Evolutionary conservation across 2,797 vertebrate species (phyloP).

Genomic region (Cyprinodon diabolis): DNA sequence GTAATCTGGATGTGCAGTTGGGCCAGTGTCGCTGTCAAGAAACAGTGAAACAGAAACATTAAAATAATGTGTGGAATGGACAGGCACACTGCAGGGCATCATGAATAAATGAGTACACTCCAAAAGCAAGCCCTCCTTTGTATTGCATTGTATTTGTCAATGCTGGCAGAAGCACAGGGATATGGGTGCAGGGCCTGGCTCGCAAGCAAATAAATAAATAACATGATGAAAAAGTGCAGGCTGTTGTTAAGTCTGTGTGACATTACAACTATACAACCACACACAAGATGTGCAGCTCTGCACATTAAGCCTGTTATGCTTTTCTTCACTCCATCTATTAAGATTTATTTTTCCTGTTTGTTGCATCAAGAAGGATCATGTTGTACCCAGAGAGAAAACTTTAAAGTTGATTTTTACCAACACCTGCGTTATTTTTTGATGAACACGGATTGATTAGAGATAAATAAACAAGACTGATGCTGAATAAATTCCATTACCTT

Average conservation of each 20-base stretch:
- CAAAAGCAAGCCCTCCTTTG: constrained; percentile 65
- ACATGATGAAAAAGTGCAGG: constrained; percentile 62
- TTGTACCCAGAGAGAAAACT: constrained; percentile 38
- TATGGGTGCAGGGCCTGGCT: constrained; percentile 46
- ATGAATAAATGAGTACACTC: constrained; percentile 78
- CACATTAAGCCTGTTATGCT: constrained; percentile 42
- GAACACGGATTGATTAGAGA: constrained; percentile 64
- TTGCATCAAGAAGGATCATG: constrained; percentile 27
- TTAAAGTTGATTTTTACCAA: constrained; percentile 20
- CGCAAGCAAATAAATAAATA: constrained; percentile 72
- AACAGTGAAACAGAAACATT: constrained; percentile 72
- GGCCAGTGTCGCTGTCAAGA: constrained; percentile 52
- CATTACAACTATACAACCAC: constrained; percentile 26
- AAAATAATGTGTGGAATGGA: constrained; percentile 73
- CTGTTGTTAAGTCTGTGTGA: constrained; percentile 57
- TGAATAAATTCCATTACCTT: constrained; percentile 79
- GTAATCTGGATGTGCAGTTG: constrained; percentile 54
- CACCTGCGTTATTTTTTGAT: constrained; percentile 62
- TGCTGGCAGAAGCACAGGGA: constrained; percentile 53
- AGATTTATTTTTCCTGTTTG: constrained; percentile 16
- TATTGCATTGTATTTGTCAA: constrained; percentile 68
- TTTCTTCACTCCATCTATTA: background rate
- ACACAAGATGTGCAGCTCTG: constrained; percentile 16
- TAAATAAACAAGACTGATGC: constrained; percentile 80
- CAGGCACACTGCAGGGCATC: constrained; percentile 73